Conservation (phyloP, 2,888 invertebrate species). For the Lampropteryx suffumata region DNA sequence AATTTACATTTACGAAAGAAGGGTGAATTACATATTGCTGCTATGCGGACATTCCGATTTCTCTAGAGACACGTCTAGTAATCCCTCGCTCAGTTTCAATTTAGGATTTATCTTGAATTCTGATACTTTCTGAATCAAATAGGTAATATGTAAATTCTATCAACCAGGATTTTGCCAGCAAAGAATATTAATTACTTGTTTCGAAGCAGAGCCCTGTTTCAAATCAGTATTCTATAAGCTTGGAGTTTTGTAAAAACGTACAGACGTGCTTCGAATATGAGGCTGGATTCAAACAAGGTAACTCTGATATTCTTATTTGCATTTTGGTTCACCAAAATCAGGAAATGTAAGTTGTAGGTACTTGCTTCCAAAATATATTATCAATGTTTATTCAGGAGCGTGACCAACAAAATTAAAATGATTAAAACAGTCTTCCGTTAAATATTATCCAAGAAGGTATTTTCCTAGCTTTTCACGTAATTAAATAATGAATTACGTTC, state of each 20-base stretch:
- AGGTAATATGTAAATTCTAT: conserved; percentile 7
- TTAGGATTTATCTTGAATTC: conserved; percentile 50
- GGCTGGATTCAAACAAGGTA: conserved; percentile 13
- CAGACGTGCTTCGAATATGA: conserved; percentile 21
- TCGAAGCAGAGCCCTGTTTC: conserved; percentile 9
- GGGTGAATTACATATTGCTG: conserved; percentile 41
- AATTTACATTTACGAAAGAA: conserved; percentile 34
- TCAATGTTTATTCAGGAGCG: too few relatives aligned
- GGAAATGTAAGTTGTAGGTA: conserved; percentile 3
- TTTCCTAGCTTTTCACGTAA: too few relatives aligned
- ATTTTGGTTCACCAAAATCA: conserved; percentile 13
- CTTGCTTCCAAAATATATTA: too few relatives aligned
- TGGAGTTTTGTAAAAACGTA: conserved; percentile 23
- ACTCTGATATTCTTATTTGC: conserved; percentile 8
- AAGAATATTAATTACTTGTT: conserved; percentile 18
- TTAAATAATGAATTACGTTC: too few relatives aligned
- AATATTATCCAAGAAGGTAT: too few relatives aligned
- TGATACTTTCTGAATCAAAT: conserved; percentile 36
- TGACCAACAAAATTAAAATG: too few relatives aligned
- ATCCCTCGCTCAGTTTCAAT: conserved; percentile 49
- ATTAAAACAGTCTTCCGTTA: too few relatives aligned
- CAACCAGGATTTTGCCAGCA: conserved; percentile 5
- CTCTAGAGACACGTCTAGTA: conserved; percentile 43
- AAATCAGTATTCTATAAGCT: conserved; percentile 21
- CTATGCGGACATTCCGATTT: conserved; percentile 45